Conservation (phyloP, 2,888 invertebrate genomes). For the Brachyptera risi region DNA sequence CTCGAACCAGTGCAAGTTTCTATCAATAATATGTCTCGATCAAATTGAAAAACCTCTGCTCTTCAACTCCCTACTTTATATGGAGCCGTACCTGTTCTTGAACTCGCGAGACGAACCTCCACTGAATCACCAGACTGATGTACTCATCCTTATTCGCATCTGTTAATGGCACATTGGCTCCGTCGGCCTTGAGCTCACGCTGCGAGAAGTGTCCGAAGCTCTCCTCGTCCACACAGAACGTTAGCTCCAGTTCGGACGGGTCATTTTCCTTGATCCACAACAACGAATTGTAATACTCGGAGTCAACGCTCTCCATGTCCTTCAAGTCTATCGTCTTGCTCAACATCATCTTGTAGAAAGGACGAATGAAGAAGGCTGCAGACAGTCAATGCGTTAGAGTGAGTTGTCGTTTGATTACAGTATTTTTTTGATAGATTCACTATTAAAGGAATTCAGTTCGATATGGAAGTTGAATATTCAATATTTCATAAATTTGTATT, state of each 20-base stretch:
- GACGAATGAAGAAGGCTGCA: slow-evolving; percentile 96
- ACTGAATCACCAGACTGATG: slow-evolving; percentile 93
- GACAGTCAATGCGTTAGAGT: slow-evolving; percentile 32
- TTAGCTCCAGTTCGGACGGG: slow-evolving; percentile 88
- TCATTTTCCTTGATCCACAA: slow-evolving; percentile 91
- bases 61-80: too few species aligned
- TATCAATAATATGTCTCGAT: too few species aligned
- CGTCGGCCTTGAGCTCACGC: slow-evolving; percentile 85
- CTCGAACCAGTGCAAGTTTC: too few species aligned
- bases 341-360: slow-evolving; percentile 99
- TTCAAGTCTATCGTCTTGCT: slow-evolving; percentile 87
- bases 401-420: too few species aligned
- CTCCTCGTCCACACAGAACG: slow-evolving; percentile 96
- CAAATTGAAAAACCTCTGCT: too few species aligned
- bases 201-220: slow-evolving; percentile 93
- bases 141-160: slow-evolving; percentile 96
- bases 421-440: too few species aligned
- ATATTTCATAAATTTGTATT: too few species aligned
- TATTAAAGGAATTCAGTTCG: too few species aligned
- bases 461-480: too few species aligned
- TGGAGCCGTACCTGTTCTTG: slow-evolving; percentile 73
- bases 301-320: slow-evolving; percentile 99
- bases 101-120: slow-evolving; percentile 96
- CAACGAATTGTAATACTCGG: slow-evolving; percentile 97
- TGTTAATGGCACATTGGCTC: slow-evolving; percentile 84